These are phyloP conservation scores for Forficula auricularia DNA, from an alignment of 1,140 invertebrate species.

Conservation along the genomic window DNA sequence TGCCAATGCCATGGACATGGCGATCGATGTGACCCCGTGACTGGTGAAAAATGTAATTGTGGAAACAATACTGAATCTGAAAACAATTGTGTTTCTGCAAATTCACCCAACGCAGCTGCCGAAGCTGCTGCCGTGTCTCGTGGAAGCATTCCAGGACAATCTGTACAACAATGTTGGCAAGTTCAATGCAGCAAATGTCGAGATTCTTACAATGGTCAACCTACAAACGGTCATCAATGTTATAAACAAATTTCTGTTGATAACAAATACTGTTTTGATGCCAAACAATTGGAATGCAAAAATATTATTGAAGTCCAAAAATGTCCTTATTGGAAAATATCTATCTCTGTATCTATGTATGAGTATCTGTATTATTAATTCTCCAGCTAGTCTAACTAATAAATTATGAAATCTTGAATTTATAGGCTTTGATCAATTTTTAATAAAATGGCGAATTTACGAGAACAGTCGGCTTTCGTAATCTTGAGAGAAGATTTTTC, in stretches of 20 bases:
- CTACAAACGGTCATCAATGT: conserved; percentile 87
- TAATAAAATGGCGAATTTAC: no score
- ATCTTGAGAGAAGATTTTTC: no score
- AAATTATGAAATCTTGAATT: no score
- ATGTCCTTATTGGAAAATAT: no score
- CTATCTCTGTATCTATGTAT: no score
- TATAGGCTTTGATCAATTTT: no score
- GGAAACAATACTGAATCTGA: conserved; percentile 91
- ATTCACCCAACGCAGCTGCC: conserved; percentile 46
- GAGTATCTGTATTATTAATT: no score
- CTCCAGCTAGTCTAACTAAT: no score
- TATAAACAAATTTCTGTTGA: conserved; percentile 87
- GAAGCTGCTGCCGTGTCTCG: background rate
- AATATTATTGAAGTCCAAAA: no score
- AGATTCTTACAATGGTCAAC: conserved; percentile 79
- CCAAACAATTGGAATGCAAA: conserved; percentile 69
- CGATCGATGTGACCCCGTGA: conserved; percentile 70
- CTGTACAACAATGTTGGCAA: conserved; percentile 61
- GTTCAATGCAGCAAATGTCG: conserved; percentile 82
- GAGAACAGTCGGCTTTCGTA: no score
- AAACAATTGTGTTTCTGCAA: conserved; percentile 40
- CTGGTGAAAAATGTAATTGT: conserved; percentile 87
- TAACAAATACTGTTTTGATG: conserved; percentile 84
- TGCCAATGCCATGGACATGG: conserved; percentile 92
- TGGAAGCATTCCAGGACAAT: conserved; percentile 19